phyloP scores from a whole-genome alignment of 2,797 vertebrate genomes.

The Pterois miles region DNA sequence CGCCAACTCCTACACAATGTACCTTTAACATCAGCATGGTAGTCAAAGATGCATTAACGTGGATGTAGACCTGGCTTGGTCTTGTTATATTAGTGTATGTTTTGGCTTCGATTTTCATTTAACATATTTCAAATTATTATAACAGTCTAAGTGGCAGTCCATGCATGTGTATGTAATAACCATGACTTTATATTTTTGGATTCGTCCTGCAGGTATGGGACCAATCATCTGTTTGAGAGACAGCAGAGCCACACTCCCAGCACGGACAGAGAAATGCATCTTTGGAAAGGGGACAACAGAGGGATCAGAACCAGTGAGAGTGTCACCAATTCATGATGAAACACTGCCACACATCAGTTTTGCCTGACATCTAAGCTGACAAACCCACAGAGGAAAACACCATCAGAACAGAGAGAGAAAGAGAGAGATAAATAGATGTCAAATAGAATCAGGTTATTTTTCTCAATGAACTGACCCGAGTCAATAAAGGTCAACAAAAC shows the following conservation, averaged over 20 bases:
- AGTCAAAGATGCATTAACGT: neutral
- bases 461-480: slow-evolving; percentile 23
- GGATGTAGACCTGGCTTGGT: neutral
- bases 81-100: neutral
- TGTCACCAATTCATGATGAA: slow-evolving; percentile 64
- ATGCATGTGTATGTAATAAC: neutral
- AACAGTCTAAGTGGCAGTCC: neutral
- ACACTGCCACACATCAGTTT: slow-evolving; percentile 74
- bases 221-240: slow-evolving; percentile 95
- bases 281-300: slow-evolving; percentile 40
- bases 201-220: slow-evolving; percentile 92
- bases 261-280: slow-evolving; percentile 38
- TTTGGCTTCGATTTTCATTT: neutral
- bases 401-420: slow-evolving; percentile 17
- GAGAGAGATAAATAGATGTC: slow-evolving; percentile 56
- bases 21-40: neutral
- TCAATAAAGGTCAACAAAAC: slow-evolving; percentile 54
- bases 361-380: slow-evolving; percentile 44
- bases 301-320: slow-evolving; percentile 55
- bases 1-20: too few species aligned
- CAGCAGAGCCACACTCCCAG: slow-evolving; percentile 26
- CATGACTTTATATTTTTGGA: slow-evolving; percentile 1
- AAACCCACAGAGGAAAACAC: slow-evolving; percentile 50
- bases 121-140: neutral
- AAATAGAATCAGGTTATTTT: slow-evolving; percentile 57